These are phyloP conservation scores for Ridgeia piscesae DNA, from an alignment of 1,140 invertebrate genomes.

Conservation along the genomic window DNA sequence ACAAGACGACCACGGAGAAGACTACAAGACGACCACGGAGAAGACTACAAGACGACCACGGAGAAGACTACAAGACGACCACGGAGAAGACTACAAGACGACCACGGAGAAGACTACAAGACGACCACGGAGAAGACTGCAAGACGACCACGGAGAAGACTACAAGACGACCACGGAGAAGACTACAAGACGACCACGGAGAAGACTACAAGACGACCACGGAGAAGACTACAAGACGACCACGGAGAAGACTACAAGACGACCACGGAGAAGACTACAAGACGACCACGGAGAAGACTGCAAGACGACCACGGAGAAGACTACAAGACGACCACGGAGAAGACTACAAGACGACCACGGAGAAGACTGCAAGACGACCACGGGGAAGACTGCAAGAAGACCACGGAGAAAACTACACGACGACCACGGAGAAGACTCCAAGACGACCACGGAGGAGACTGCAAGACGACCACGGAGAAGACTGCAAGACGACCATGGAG, in stretches of 20 bases:
- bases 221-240: neutral
- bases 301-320: too few relatives aligned
- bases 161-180: too few relatives aligned
- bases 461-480: neutral
- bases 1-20: neutral
- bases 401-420: neutral
- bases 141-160: neutral
- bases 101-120: neutral
- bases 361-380: neutral
- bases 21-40: too few relatives aligned
- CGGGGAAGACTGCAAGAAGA: too few relatives aligned
- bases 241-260: too few relatives aligned
- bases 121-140: neutral
- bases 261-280: neutral
- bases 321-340: neutral
- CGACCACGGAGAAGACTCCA: neutral
- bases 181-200: neutral
- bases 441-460: neutral
- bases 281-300: neutral
- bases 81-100: neutral
- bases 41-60: neutral
- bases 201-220: too few relatives aligned
- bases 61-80: too few relatives aligned
- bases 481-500: too few relatives aligned
- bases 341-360: too few relatives aligned